phyloP scores from a whole-genome alignment of 2,797 vertebrate species.

The Ctenochaetus hawaiiensis region DNA sequence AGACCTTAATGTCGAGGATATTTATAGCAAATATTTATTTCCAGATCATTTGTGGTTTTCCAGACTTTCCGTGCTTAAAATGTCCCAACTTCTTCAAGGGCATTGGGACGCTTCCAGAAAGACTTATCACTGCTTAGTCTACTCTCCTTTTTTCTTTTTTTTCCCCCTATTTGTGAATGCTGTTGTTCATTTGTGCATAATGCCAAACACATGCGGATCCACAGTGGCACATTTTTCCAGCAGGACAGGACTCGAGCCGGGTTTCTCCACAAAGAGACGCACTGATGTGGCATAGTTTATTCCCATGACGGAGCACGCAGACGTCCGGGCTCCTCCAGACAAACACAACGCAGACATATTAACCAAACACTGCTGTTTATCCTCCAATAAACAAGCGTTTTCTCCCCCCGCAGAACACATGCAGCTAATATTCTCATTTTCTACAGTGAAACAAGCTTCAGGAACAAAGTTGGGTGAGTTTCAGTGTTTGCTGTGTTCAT shows the following conservation, averaged over 20 bases:
- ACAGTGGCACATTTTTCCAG: slow-evolving; percentile 40
- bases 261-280: slow-evolving; percentile 49
- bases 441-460: slow-evolving; percentile 28
- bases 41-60: slow-evolving; percentile 58
- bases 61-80: slow-evolving; percentile 72
- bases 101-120: slow-evolving; percentile 31
- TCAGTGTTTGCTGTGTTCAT: background rate
- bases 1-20: slow-evolving; percentile 62
- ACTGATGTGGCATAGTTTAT: slow-evolving; percentile 43
- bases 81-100: slow-evolving; percentile 53
- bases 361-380: slow-evolving; percentile 54
- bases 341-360: slow-evolving; percentile 54
- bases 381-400: slow-evolving; percentile 35
- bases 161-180: slow-evolving; percentile 22
- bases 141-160: slow-evolving; percentile 15
- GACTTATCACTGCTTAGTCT: slow-evolving; percentile 17
- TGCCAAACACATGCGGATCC: background rate
- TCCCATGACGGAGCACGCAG: slow-evolving; percentile 62
- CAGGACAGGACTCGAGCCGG: slow-evolving; percentile 48
- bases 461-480: background rate
- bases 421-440: slow-evolving; percentile 24
- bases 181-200: slow-evolving; percentile 18
- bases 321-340: slow-evolving; percentile 40
- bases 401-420: slow-evolving; percentile 17
- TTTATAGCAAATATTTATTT: slow-evolving; percentile 80